Conservation (phyloP, 2,113 vertebrate species). For the Semnopithecus entellus region DNA sequence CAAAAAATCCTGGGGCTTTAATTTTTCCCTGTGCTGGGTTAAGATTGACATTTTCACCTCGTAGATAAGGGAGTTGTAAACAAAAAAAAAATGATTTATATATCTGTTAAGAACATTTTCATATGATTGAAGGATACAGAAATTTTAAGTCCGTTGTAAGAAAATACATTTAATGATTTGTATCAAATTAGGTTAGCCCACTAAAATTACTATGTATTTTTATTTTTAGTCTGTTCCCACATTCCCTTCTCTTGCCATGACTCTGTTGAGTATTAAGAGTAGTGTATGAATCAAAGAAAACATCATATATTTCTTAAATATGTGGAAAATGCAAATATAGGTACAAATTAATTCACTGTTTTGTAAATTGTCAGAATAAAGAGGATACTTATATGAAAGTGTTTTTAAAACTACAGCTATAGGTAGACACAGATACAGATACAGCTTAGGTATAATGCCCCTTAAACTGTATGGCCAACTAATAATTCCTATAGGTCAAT, state of each 20-base stretch:
- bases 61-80: neutral
- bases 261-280: neutral
- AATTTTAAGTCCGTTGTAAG: neutral
- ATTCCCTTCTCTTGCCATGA: neutral
- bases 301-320: neutral
- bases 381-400: neutral
- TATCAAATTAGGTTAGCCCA: neutral
- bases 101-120: neutral
- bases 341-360: neutral
- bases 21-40: neutral
- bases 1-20: neutral
- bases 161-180: neutral
- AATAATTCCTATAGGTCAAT: neutral
- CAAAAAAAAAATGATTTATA: neutral
- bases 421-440: neutral
- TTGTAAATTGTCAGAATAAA: neutral
- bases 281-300: neutral
- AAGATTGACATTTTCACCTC: neutral
- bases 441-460: neutral
- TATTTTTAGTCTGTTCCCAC: neutral
- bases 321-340: neutral
- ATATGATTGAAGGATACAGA: neutral
- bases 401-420: neutral
- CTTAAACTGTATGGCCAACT: neutral
- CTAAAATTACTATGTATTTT: neutral